Evolutionary conservation across 2,797 vertebrate genomes (phyloP).

Genomic region (Florisuga fusca): DNA sequence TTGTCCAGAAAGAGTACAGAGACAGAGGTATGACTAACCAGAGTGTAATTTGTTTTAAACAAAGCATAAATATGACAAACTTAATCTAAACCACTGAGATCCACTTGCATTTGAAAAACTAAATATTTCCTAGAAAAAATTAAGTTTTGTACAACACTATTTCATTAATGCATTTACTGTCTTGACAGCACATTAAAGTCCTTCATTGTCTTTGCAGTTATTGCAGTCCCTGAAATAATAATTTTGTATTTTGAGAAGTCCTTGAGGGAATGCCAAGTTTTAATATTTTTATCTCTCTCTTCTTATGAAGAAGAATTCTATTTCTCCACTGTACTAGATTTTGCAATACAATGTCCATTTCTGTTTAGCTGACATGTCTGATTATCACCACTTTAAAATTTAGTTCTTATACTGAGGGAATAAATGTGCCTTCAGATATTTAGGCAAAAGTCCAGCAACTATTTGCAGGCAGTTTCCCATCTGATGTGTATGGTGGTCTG

Average conservation of each 20-base stretch:
- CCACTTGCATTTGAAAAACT: constrained; percentile 33
- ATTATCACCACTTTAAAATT: constrained; percentile 25
- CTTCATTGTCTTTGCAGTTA: constrained; percentile 27
- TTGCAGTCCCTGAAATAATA: constrained; percentile 24
- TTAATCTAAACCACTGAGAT: constrained; percentile 44
- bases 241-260: constrained; percentile 24
- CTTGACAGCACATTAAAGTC: constrained; percentile 5
- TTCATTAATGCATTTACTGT: constrained; percentile 14
- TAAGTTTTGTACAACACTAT: constrained; percentile 8
- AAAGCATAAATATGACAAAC: constrained; percentile 7
- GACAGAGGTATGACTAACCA: constrained; percentile 75
- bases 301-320: background rate
- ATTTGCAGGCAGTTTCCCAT: background rate
- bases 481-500: background rate
- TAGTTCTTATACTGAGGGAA: background rate
- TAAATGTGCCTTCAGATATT: constrained; percentile 13
- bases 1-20: constrained; percentile 90
- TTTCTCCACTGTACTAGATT: constrained; percentile 30
- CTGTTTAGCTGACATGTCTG: background rate
- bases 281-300: constrained; percentile 51
- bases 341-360: background rate
- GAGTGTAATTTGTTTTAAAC: constrained; percentile 5
- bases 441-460: background rate
- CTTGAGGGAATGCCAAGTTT: constrained; percentile 31
- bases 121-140: constrained; percentile 42